Percentiles rank a stretch among this genome's conserved stretches.
Conservation (phyloP, 2,113 vertebrate genomes). For the Uria lomvia region DNA sequence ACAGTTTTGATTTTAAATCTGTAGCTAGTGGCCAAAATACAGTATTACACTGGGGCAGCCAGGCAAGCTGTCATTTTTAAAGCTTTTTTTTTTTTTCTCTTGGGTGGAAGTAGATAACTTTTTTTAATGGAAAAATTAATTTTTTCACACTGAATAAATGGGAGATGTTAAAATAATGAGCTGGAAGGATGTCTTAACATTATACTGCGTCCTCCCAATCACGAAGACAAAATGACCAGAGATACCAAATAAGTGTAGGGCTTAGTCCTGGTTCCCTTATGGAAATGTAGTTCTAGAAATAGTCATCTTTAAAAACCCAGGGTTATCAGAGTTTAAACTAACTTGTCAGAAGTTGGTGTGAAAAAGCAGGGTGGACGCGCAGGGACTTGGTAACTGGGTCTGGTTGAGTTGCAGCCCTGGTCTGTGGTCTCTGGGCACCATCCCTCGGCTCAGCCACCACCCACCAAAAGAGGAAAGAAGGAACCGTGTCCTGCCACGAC, state of each 20-base stretch:
- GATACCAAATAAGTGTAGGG: neutral
- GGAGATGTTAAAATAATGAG: neutral
- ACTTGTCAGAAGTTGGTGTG: neutral
- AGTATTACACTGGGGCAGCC: neutral
- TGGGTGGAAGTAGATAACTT: neutral
- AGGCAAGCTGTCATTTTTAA: neutral
- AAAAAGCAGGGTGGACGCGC: neutral
- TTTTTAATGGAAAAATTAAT: neutral
- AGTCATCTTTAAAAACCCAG: neutral
- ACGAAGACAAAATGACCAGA: neutral
- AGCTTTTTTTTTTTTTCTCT: neutral
- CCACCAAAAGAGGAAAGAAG: neutral
- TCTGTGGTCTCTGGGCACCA: neutral
- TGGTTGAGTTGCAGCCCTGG: neutral
- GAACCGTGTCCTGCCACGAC: fast-evolving
- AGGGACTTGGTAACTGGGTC: neutral
- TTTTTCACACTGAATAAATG: neutral
- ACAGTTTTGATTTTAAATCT: neutral
- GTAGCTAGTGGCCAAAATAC: neutral
- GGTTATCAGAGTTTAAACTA: neutral
- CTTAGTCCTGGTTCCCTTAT: neutral
- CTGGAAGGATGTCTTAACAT: neutral
- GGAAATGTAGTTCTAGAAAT: neutral
- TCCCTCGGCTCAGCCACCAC: neutral
- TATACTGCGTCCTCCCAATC: neutral